Conservation (phyloP, 2,888 invertebrate species). For the Palloptera scutellata region DNA sequence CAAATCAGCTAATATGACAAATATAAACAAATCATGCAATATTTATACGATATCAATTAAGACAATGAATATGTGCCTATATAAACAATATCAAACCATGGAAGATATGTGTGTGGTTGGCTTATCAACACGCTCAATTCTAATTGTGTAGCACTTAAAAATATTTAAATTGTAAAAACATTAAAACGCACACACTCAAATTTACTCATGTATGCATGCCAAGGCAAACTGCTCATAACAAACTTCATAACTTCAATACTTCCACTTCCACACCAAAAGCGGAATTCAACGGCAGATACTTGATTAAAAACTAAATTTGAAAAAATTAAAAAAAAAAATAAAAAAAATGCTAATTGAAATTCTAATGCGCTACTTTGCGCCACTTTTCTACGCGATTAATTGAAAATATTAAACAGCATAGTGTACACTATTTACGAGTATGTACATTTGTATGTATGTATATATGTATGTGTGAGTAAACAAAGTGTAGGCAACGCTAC, state of each 20-base stretch:
- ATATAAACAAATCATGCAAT: too few species aligned
- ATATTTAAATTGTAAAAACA: not conserved
- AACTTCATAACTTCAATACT: not conserved
- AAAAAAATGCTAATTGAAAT: slow-evolving; percentile 54
- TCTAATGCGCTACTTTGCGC: slow-evolving; percentile 43
- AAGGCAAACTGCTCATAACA: not conserved
- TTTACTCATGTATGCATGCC: not conserved
- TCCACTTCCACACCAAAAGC: slow-evolving; percentile 1
- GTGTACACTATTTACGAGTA: not conserved
- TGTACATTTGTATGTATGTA: not conserved
- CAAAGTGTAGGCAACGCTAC: too few species aligned
- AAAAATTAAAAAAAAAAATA: not conserved
- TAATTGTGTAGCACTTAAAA: too few species aligned
- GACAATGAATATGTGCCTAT: not conserved
- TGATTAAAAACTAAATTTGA: not conserved
- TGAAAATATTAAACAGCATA: slow-evolving; percentile 8
- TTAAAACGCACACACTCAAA: not conserved
- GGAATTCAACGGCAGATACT: not conserved
- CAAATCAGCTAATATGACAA: too few species aligned
- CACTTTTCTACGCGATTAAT: slow-evolving; percentile 11
- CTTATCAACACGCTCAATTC: too few species aligned
- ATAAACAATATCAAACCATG: not conserved
- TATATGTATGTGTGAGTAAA: slow-evolving; percentile 30
- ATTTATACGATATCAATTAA: too few species aligned
- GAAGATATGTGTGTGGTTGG: not conserved